A percentile compares a stretch with the other conserved stretches of the same genome.
phyloP scores from a whole-genome alignment of 2,113 vertebrate genomes.

The Bubo bubo region DNA sequence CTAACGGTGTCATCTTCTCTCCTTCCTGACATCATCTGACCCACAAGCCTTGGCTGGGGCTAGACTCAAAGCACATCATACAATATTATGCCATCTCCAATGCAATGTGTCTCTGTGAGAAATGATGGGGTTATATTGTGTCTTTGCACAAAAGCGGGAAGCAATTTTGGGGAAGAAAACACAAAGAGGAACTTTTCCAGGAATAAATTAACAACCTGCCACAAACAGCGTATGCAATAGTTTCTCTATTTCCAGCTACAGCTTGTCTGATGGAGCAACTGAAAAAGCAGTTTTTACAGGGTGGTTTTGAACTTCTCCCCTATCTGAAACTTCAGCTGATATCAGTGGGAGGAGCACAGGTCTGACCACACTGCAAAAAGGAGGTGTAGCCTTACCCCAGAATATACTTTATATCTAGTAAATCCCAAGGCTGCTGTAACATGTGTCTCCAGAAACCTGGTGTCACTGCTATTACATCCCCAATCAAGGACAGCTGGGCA shows the following conservation, averaged over 20 bases:
- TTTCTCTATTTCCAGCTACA: not conserved
- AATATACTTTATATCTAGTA: not conserved
- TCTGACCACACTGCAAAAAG: not conserved
- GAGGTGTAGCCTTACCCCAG: not conserved
- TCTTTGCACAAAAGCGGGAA: not conserved
- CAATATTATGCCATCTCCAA: not conserved
- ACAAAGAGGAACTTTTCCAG: not conserved
- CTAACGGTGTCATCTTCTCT: not conserved
- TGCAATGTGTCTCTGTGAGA: not conserved
- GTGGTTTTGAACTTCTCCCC: not conserved
- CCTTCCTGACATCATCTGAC: not conserved
- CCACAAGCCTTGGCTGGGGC: not conserved
- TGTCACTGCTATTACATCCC: not conserved
- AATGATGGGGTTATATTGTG: not conserved
- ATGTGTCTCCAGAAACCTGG: accelerated
- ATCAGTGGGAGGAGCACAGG: not conserved
- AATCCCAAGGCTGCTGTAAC: not conserved
- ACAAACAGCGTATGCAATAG: not conserved
- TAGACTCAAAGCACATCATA: not conserved
- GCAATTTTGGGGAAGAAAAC: not conserved
- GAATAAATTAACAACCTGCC: constrained; percentile 17
- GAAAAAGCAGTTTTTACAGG: not conserved
- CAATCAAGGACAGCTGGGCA: not conserved
- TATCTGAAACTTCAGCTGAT: not conserved
- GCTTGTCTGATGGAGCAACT: not conserved